These are phyloP conservation scores for Luidia sarsii DNA, from an alignment of 53 echinoderm and acorn worm genomes.

Conservation along the genomic window DNA sequence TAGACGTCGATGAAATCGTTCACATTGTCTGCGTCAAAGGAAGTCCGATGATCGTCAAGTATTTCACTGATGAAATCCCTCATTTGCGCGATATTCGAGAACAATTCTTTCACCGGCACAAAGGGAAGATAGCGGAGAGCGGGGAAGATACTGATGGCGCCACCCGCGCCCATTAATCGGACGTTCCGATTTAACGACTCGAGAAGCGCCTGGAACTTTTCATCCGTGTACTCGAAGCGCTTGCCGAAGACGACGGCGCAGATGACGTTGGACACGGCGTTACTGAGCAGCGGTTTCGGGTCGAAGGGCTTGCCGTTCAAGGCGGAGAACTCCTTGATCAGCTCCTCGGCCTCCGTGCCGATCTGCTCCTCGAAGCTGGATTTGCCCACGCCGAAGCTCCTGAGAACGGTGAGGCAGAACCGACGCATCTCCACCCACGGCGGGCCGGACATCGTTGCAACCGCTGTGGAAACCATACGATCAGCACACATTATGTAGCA, in stretches of 20 bases:
- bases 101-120: conserved; percentile 2
- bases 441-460: conserved; percentile 13
- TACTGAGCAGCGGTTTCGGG: too few species aligned
- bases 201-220: conserved; percentile 45
- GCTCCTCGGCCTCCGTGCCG: too few species aligned
- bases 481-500: neutral
- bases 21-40: conserved; percentile 15
- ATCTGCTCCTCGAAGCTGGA: too few species aligned
- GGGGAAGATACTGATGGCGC: conserved; percentile 41
- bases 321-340: too few species aligned
- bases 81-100: conserved; percentile 32
- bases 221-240: too few species aligned
- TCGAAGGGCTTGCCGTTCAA: too few species aligned
- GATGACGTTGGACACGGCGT: too few species aligned
- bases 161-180: conserved; percentile 22
- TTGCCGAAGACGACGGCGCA: too few species aligned
- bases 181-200: neutral
- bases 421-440: conserved; percentile 63
- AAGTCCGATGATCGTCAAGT: conserved; percentile 22
- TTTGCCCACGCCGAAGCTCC: too few species aligned
- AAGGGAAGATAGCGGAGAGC: conserved; percentile 52
- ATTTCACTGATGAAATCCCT: conserved; percentile 21
- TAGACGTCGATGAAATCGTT: conserved; percentile 38
- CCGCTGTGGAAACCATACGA: conserved; percentile 4
- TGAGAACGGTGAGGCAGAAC: conserved; percentile 60